These are phyloP conservation scores for Cyrtodaria siliqua DNA, from an alignment of 2,888 invertebrate species.

Conservation along the genomic window DNA sequence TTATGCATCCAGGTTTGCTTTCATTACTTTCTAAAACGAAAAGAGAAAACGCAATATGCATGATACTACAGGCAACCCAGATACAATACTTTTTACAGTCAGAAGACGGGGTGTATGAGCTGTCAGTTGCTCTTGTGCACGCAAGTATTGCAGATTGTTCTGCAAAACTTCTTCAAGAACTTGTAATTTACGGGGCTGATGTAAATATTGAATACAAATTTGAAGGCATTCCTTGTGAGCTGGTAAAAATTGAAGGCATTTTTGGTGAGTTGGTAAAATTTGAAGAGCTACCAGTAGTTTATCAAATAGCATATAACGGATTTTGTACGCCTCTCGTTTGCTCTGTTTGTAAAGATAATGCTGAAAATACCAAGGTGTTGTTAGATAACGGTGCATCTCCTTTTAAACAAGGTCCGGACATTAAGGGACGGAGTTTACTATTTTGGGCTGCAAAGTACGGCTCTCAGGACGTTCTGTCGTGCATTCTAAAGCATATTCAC, in stretches of 20 bases:
- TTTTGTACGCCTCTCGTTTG: not conserved
- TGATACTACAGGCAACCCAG: not conserved
- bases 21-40: slow-evolving; percentile 1
- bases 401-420: not conserved
- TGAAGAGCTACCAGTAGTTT: too few relatives aligned
- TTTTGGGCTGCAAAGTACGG: too few relatives aligned
- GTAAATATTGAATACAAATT: too few relatives aligned
- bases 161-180: not conserved
- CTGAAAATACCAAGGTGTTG: not conserved
- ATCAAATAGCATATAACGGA: too few relatives aligned
- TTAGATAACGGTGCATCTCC: not conserved
- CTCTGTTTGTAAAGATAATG: not conserved
- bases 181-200: not conserved
- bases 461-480: too few relatives aligned
- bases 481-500: too few relatives aligned
- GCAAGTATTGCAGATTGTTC: slow-evolving; percentile 1
- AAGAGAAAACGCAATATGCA: slow-evolving; percentile 3
- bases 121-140: not conserved
- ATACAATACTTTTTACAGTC: not conserved
- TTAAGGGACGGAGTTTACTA: not conserved
- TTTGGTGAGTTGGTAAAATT: too few relatives aligned
- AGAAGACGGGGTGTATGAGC: not conserved
- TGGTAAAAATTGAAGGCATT: too few relatives aligned
- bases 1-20: not conserved
- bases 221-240: too few relatives aligned